Evolutionary conservation across 2,113 vertebrate genomes (phyloP), one percentile per base, ranked within the genome.

Genomic region (Vulpes vulpes): DNA sequence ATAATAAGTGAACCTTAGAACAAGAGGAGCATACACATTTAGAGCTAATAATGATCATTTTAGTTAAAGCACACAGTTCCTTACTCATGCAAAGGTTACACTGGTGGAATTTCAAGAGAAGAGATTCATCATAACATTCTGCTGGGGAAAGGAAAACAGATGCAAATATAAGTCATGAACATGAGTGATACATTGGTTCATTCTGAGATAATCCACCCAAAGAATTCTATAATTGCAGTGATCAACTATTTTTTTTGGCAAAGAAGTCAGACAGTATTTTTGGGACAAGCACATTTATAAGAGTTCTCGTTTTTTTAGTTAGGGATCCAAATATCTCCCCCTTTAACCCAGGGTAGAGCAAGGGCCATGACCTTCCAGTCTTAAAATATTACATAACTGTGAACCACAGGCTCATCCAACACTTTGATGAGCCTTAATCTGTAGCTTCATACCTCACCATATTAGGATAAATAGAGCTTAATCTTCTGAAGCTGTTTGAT

Each of bases 391-490:
- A 85, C 16, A 23, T 35, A 92, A 98, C 53, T 35, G 91, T 78
- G 94, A 95, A 43, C 16, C 69, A 35, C 16, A 22, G 30, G 49
- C 25, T 43, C 59, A 80, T 15, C 23, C 38, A 51, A 8, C 7
- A 55, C 32, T 83, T 71, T 23, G 76, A 51, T n/a, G 62, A 55
- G 59, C 59, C 35, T 90, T n/a, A 76, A 83, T 69, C 23, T 84
- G 89, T 64, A 76, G 87, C 81, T 94, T 97, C 97, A 94, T 88
- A 97, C 96, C 93, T 98, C 89, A 98, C 98, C 98, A 98, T 98
- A 98, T 98, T 98, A 98, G 98, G 98, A 97, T 96, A 96, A 98
- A 98, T 27, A 97, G 79, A 43, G 67, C 74, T 96, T 79, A 0
- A 82, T 59, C 25, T 94, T 86, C 96, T 83, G 78, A 73, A 96